These are phyloP conservation scores for Montifringilla adamsi DNA, from an alignment of 2,113 vertebrate genomes.

Conservation along the genomic window DNA sequence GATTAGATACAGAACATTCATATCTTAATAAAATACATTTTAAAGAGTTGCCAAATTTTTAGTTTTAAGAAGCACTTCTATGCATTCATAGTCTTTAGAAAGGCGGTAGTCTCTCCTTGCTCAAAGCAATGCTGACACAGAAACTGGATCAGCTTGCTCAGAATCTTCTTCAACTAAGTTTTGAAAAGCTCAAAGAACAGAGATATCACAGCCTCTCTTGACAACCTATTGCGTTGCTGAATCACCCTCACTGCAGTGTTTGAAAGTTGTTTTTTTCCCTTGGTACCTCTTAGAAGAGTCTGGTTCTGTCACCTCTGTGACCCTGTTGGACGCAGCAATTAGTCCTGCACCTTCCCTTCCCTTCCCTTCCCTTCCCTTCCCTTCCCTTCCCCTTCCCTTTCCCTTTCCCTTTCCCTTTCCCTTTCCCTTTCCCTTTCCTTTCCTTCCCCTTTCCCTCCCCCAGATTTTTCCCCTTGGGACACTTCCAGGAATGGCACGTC, in stretches of 20 bases:
- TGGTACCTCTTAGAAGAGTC: neutral
- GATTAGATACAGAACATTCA: neutral
- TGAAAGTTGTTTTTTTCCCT: neutral
- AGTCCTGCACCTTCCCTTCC: neutral
- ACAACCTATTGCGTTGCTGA: neutral
- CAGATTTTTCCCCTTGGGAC: neutral
- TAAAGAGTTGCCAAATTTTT: neutral
- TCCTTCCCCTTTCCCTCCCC: neutral
- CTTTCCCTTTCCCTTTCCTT: too few relatives aligned
- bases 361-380: accelerated
- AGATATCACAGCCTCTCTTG: neutral
- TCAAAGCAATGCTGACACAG: neutral
- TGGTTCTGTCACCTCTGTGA: neutral
- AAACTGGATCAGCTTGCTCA: neutral
- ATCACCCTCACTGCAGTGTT: neutral
- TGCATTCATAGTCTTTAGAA: neutral
- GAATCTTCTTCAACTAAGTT: neutral
- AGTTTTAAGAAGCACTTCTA: neutral
- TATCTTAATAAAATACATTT: neutral
- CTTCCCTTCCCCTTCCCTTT: too few relatives aligned
- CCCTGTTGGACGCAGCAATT: neutral
- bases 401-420: too few relatives aligned
- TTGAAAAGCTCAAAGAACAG: neutral
- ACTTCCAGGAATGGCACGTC: neutral
- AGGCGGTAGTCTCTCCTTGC: neutral